phyloP scores from a whole-genome alignment of 2,797 vertebrate genomes.

The Darevskia mixta region DNA sequence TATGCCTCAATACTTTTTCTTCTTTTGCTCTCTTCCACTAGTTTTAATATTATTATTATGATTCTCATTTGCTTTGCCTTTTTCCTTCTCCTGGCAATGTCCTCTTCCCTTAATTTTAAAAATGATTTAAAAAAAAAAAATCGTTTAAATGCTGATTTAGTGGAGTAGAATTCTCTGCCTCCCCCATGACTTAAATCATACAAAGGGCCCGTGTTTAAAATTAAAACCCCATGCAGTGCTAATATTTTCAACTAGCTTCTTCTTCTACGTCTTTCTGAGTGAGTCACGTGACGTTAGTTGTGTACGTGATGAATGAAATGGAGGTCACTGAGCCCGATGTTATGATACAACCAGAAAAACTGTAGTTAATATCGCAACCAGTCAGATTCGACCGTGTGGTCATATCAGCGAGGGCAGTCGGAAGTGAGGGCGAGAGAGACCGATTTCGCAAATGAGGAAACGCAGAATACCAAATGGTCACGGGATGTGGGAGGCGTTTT shows the following conservation, averaged over 20 bases:
- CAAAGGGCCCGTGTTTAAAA: not conserved
- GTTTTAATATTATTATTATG: not conserved
- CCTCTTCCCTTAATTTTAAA: not conserved
- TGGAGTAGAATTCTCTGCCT: not conserved
- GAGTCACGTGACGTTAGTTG: not conserved
- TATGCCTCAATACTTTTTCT: too few species aligned
- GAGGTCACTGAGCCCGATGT: not conserved
- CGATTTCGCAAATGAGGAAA: not conserved
- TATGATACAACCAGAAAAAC: not conserved
- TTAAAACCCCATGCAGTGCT: not conserved
- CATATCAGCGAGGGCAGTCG: not conserved
- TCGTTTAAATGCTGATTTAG: not conserved
- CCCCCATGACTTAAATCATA: not conserved
- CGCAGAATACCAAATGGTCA: not conserved
- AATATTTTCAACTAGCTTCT: not conserved
- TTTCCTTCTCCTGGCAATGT: not conserved
- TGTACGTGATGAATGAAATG: not conserved
- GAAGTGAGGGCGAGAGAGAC: not conserved
- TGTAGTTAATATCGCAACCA: not conserved
- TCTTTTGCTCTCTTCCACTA: too few species aligned
- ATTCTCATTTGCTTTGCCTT: not conserved
- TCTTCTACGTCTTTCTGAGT: not conserved
- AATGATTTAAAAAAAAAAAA: too few species aligned
- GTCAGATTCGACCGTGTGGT: not conserved
- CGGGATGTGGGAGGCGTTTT: not conserved